Base-by-base conservation (phyloP, 1,140 invertebrate genomes). In the Drosophila littoralis region DNA sequence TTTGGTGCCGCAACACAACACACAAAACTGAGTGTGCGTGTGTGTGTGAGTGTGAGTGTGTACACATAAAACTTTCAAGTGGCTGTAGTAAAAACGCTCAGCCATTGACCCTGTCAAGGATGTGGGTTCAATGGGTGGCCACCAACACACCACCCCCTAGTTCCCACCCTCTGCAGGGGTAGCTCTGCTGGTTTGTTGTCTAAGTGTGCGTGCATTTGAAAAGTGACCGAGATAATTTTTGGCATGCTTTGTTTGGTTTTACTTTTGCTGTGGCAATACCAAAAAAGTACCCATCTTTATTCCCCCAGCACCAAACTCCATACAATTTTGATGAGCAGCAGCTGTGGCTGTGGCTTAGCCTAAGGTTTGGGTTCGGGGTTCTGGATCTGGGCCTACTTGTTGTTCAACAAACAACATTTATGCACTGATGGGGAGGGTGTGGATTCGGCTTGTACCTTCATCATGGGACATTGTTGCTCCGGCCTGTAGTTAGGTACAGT, bases 181-280 rank as follows among this genome's bases (percentile, higher is more conserved):
- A 17, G 12, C 32, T 38, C n/a, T 42, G 2, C 15, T 42, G 28
- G 36, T 42, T 40, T 72, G 36, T 46, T 78, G 58, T 52, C 46
- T 59, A 71, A 64, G 64, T 67, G 82, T 77, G 85, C 83, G 79
- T 86, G 82, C 86, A 83, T 86, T 86, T 88, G 82, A 86, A 86
- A 86, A 86, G 82, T 88, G 82, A 86, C 82, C 82, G 79, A 86
- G 83, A 86, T 86, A 88, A 86, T 86, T 86, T 86, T 83, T 86
- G 83, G 81, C 78, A 84, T 84, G 77, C 81, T 84, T 84, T 84
- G 81, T 84, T 84, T 84, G 81, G 68, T 75, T 81, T 84, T 85
- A 81, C 81, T 85, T 80, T 84, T 78, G 67, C 67, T 77, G 66
- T 51, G 45, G 60, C 51, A 66, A 52, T 33, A 13, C 17, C 46